These are phyloP conservation scores for Hybognathus amarus DNA, from an alignment of 2,797 vertebrate species.

Conservation along the genomic window DNA sequence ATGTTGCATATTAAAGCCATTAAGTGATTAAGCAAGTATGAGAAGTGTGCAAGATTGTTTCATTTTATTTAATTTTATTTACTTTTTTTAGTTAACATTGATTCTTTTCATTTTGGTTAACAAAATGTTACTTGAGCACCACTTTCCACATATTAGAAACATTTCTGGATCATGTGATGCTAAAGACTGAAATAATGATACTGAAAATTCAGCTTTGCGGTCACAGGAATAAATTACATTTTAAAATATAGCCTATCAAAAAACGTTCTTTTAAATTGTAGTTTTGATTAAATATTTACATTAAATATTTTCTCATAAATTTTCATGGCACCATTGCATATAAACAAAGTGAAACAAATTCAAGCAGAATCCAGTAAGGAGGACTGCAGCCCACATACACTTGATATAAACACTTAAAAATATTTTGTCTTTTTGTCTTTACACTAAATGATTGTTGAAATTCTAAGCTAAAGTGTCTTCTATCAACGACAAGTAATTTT, in stretches of 20 bases:
- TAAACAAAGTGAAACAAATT: background rate
- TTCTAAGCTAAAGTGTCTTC: constrained; percentile 10
- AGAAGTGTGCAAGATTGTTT: background rate
- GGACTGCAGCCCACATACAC: constrained; percentile 54
- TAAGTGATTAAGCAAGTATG: background rate
- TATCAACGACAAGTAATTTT: constrained; percentile 15
- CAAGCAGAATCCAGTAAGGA: background rate
- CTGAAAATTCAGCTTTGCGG: background rate
- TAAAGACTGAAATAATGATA: background rate
- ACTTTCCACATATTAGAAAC: background rate
- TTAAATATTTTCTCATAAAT: background rate
- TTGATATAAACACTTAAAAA: constrained; percentile 78
- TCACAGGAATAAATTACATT: background rate
- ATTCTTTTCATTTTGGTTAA: background rate
- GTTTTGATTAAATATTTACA: too few relatives aligned
- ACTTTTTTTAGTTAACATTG: background rate
- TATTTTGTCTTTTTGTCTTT: constrained; percentile 39
- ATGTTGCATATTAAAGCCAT: background rate
- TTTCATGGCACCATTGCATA: background rate
- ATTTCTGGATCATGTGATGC: background rate
- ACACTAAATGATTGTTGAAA: constrained; percentile 24
- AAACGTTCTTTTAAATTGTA: background rate
- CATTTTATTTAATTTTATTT: background rate
- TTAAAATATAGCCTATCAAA: too few relatives aligned
- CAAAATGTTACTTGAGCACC: background rate